Conservation (phyloP, 1,140 invertebrate genomes). For the Neoseiulus cucumeris region DNA sequence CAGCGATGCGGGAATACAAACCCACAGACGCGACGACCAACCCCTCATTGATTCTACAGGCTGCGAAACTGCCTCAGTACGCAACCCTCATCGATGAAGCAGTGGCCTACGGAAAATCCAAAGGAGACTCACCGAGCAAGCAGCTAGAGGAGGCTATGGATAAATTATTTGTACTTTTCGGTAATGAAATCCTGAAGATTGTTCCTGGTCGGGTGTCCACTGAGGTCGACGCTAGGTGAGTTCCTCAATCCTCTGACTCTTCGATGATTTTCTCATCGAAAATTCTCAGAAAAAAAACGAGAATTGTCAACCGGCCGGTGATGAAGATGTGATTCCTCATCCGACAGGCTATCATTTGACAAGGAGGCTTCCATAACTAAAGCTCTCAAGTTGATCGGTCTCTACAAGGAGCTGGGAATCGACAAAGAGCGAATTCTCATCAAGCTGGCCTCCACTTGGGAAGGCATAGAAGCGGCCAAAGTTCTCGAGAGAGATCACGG, state of each 20-base stretch:
- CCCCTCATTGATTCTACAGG: constrained; percentile 84
- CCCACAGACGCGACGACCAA: constrained; percentile 99
- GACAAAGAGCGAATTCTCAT: constrained; percentile 82
- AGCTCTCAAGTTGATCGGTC: constrained; percentile 60
- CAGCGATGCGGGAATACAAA: constrained; percentile 87
- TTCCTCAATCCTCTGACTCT: not conserved
- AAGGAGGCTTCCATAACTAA: constrained; percentile 73
- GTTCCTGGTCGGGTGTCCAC: constrained; percentile 94
- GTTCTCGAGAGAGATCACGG: constrained; percentile 71
- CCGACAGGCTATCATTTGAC: constrained; percentile 68
- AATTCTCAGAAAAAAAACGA: not conserved
- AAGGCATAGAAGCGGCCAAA: constrained; percentile 93
- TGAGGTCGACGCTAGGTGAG: constrained; percentile 84
- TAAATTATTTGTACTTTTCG: constrained; percentile 83
- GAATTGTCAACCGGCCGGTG: not conserved
- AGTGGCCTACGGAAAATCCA: constrained; percentile 56
- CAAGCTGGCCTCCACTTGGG: constrained; percentile 94
- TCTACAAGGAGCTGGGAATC: constrained; percentile 76
- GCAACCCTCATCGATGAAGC: constrained; percentile 68
- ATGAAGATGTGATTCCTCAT: constrained; percentile 7
- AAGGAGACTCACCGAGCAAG: constrained; percentile 28
- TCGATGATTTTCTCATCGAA: not conserved
- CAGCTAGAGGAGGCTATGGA: constrained; percentile 51
- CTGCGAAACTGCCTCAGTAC: constrained; percentile 77
- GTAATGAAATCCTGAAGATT: constrained; percentile 88